phyloP scores from a whole-genome alignment of 2,113 vertebrate species.

The Cephalopterus ornatus region DNA sequence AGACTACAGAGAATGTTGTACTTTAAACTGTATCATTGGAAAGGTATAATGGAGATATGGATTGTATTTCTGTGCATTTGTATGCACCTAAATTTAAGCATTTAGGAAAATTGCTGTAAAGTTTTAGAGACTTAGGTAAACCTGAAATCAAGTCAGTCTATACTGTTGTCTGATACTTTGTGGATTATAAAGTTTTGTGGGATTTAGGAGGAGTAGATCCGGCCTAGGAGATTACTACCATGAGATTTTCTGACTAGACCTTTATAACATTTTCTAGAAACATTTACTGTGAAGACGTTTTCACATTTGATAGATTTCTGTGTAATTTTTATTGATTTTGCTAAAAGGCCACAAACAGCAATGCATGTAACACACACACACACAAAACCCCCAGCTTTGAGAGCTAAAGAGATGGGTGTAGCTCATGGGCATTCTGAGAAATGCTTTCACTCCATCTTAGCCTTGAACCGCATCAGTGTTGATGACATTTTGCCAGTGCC shows the following conservation, averaged over 20 bases:
- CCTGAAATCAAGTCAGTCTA: background rate
- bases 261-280: background rate
- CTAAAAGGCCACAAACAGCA: background rate
- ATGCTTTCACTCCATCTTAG: background rate
- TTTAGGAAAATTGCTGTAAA: background rate
- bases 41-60: background rate
- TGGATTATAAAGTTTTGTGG: background rate
- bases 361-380: background rate
- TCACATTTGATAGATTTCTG: background rate
- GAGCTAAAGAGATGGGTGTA: background rate
- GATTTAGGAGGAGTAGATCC: background rate
- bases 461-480: background rate
- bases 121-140: background rate
- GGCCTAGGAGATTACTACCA: background rate
- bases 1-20: background rate
- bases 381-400: background rate
- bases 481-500: background rate
- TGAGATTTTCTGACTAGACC: background rate
- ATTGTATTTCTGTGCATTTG: background rate
- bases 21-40: background rate
- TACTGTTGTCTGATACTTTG: background rate
- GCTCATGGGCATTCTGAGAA: background rate
- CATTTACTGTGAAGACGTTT: background rate
- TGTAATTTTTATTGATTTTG: background rate
- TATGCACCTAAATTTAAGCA: background rate